Evolutionary conservation across 2,113 vertebrate genomes (phyloP), one percentile per base, ranked within the genome.

Genomic region (Psammodynastes pulverulentus): DNA sequence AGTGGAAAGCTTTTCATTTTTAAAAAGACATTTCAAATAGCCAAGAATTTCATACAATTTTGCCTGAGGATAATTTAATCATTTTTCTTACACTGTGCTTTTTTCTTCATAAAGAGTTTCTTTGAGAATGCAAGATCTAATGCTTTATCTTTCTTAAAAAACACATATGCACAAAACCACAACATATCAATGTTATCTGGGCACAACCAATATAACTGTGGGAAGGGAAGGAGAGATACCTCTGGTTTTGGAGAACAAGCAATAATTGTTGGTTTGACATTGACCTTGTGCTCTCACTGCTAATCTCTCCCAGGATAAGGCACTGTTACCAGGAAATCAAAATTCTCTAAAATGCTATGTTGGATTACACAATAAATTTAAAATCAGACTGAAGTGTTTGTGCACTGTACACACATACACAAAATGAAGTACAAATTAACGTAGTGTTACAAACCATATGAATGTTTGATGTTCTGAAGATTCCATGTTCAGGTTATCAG

Each of bases 301-400:
- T 96, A 94, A 87, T 96, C 94, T 94, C 91, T 91, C 84, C 91
- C 91, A 92, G 92, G 94, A 95, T 94, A 96, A 97, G 79, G 94
- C 91, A 94, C 94, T 94, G 92, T 79, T 95, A 62, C 92, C 96
- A 92, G 93, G 94, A 89, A 97, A 53, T 95, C 95, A 90, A 96
- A 97, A 95, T 97, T 94, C 96, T 96, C 95, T 96, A 95, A 97
- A 96, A 94, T 93, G 91, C 53, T 94, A 95, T 39, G 95, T 94
- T 93, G 93, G 62, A 93, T 79, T 90, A 9, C 92, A 96, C 91
- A 94, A 96, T 96, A 95, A 95, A 94, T 93, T 93, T 92, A 92
- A 89, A 95, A 94, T 92, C 85, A 92, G 93, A 93, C 92, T 91
- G 93, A 96, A 95, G 52, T 6, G 0, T 0, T n/a, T 86, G 58